Percentiles rank a stretch among this genome's conserved stretches.
These are phyloP conservation scores for Glaucomys volans DNA, from an alignment of 2,113 vertebrate species.

Conservation along the genomic window DNA sequence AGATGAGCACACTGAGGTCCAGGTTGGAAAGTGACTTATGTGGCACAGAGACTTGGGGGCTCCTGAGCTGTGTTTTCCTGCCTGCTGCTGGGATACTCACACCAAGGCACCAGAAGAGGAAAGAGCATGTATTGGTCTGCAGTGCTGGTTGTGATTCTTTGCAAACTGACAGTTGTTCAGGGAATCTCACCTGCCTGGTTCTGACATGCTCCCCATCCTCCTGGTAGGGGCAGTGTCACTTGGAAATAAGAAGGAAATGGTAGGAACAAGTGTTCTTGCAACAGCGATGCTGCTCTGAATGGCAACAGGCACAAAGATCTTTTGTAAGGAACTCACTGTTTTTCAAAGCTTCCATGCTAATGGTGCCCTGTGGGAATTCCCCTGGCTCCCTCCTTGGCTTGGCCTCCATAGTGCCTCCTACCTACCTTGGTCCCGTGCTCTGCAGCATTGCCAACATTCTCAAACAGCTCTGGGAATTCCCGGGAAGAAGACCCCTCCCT, in stretches of 20 bases:
- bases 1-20: not conserved
- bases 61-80: not conserved
- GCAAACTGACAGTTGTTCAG: not conserved
- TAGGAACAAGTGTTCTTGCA: not conserved
- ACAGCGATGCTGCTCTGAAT: not conserved
- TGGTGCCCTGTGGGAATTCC: not conserved
- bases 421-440: rapidly evolving
- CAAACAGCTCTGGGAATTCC: not conserved
- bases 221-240: not conserved
- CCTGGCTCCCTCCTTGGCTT: not conserved
- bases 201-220: not conserved
- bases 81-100: rapidly evolving
- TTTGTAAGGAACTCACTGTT: not conserved
- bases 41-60: rapidly evolving
- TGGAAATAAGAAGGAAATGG: not conserved
- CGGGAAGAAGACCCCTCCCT: not conserved
- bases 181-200: not conserved
- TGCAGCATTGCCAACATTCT: not conserved
- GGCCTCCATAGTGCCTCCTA: rapidly evolving
- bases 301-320: too few species aligned
- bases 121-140: not conserved
- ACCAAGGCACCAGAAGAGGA: not conserved
- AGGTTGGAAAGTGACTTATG: not conserved
- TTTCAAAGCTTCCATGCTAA: not conserved
- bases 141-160: not conserved